Evolutionary conservation across 2,888 invertebrate species (phyloP).

Genomic region (Chrysopilus asiliformis): DNA sequence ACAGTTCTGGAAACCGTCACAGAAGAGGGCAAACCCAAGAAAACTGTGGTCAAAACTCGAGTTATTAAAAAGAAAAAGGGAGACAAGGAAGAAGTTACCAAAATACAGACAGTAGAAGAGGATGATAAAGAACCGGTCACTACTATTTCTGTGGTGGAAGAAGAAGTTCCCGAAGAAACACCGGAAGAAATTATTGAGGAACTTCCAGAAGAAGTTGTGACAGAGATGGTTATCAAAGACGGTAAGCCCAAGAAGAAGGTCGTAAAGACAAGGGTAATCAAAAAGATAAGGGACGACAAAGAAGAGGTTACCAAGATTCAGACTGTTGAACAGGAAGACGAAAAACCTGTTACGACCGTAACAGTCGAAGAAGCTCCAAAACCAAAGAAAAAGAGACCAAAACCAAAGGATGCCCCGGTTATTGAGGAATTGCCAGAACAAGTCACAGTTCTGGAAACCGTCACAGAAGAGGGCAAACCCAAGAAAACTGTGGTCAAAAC

Average conservation of each 20-base stretch:
- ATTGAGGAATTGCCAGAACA: constrained; percentile 16
- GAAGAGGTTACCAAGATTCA: constrained; percentile 25
- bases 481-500: constrained; percentile 24
- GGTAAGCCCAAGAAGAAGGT: constrained; percentile 25
- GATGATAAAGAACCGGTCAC: constrained; percentile 25
- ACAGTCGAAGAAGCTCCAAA: constrained; percentile 21
- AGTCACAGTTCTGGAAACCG: constrained; percentile 32
- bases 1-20: constrained; percentile 19
- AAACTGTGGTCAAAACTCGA: constrained; percentile 27
- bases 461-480: constrained; percentile 23
- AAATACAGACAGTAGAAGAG: constrained; percentile 24
- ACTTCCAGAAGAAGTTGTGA: constrained; percentile 21
- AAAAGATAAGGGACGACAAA: constrained; percentile 27
- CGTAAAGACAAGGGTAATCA: constrained; percentile 28
- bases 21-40: constrained; percentile 22
- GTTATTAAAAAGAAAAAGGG: constrained; percentile 25
- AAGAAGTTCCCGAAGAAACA: constrained; percentile 26
- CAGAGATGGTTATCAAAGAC: constrained; percentile 28
- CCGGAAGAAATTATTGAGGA: constrained; percentile 16
- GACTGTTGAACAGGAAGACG: constrained; percentile 19
- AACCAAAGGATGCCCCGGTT: constrained; percentile 8
- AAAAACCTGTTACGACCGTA: constrained; percentile 20
- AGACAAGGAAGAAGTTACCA: constrained; percentile 20
- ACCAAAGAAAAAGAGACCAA: no score
- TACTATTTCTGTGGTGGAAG: constrained; percentile 19